Evolutionary conservation across 2,113 vertebrate genomes (phyloP).

Genomic region (Pterocles orientalis): DNA sequence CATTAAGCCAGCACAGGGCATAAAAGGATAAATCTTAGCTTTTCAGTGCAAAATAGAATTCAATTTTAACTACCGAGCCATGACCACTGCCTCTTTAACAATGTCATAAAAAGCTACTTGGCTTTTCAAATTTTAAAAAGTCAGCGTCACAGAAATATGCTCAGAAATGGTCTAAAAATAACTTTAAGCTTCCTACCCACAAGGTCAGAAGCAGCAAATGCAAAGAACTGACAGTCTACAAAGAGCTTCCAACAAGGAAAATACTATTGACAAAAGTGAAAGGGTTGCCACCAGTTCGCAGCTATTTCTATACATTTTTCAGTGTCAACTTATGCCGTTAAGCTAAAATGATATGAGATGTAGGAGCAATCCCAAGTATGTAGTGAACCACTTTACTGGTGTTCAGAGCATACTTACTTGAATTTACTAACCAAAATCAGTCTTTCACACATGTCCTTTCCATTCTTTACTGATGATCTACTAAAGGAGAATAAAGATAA

Average conservation of each 20-base stretch:
- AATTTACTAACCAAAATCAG: background rate
- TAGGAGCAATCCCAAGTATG: background rate
- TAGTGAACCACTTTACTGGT: background rate
- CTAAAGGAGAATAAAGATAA: background rate
- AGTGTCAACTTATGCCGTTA: background rate
- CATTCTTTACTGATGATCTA: background rate
- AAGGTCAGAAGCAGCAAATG: background rate
- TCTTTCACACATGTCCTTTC: background rate
- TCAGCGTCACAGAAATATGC: background rate
- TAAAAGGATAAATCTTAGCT: slow-evolving; percentile 42
- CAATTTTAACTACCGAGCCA: slow-evolving; percentile 21
- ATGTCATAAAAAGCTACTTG: slow-evolving; percentile 6
- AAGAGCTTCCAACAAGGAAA: background rate
- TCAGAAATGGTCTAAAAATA: slow-evolving; percentile 22
- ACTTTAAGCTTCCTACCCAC: background rate
- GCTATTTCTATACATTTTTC: background rate
- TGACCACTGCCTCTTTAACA: slow-evolving; percentile 9
- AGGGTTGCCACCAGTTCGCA: background rate
- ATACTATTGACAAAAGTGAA: background rate
- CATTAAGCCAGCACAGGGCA: background rate
- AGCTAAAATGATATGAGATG: background rate
- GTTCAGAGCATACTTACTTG: background rate
- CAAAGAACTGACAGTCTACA: background rate
- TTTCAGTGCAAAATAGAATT: slow-evolving; percentile 15
- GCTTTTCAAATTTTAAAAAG: background rate